Evolutionary conservation across 2,888 invertebrate species (phyloP).

Genomic region (Lochmaea capreae): DNA sequence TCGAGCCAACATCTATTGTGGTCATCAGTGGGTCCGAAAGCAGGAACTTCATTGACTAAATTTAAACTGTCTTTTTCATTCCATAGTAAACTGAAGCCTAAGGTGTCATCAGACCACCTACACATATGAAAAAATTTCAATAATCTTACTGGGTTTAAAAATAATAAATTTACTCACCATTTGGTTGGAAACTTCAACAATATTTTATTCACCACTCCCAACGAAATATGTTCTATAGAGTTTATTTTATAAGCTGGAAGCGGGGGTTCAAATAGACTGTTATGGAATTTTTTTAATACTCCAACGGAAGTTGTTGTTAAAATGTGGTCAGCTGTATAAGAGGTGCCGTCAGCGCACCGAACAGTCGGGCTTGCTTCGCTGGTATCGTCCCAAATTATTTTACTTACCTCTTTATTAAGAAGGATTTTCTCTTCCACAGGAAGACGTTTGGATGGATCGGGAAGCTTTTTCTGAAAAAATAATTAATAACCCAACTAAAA

Average conservation of each 20-base stretch:
- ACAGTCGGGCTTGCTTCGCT: slow-evolving; percentile 62
- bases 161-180: slow-evolving; percentile 63
- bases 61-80: slow-evolving; percentile 65
- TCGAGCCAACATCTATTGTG: slow-evolving; percentile 70
- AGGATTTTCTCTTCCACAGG: slow-evolving; percentile 58
- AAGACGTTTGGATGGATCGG: slow-evolving; percentile 51
- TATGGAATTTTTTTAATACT: slow-evolving; percentile 72
- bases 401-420: slow-evolving; percentile 59
- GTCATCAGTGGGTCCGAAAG: slow-evolving; percentile 48
- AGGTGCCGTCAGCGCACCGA: slow-evolving; percentile 67
- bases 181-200: slow-evolving; percentile 71
- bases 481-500: not conserved
- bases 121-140: not conserved
- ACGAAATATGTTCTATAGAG: slow-evolving; percentile 71
- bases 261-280: slow-evolving; percentile 69
- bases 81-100: slow-evolving; percentile 72
- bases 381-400: slow-evolving; percentile 55
- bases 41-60: slow-evolving; percentile 55
- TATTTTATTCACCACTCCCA: slow-evolving; percentile 78
- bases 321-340: slow-evolving; percentile 71
- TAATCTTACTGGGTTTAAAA: not conserved
- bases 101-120: slow-evolving; percentile 69
- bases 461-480: slow-evolving; percentile 58
- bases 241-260: slow-evolving; percentile 69
- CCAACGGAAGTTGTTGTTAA: slow-evolving; percentile 79